Conservation (phyloP, 2,797 vertebrate genomes). For the Peromyscus aztecus region DNA sequence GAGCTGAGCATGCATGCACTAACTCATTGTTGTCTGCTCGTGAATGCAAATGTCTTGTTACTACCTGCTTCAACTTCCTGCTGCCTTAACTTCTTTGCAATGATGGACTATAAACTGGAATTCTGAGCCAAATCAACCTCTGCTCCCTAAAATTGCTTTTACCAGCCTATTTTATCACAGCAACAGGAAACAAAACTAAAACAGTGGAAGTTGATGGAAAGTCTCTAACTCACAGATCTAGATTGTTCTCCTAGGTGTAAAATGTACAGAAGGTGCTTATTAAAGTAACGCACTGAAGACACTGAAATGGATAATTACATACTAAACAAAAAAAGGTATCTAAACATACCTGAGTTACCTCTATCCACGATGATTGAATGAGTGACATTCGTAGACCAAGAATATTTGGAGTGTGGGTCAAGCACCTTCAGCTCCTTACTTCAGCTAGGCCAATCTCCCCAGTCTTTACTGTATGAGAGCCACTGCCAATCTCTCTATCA, state of each 20-base stretch:
- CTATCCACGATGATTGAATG: background rate
- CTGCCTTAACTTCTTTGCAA: background rate
- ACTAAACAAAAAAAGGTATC: constrained; percentile 24
- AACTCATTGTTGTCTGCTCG: background rate
- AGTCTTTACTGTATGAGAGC: background rate
- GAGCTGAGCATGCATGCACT: background rate
- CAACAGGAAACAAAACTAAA: background rate
- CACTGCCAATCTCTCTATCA: background rate
- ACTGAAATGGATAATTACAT: background rate
- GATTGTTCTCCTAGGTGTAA: background rate
- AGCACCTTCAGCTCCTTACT: background rate
- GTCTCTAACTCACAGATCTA: background rate
- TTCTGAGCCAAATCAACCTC: background rate
- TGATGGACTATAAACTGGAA: background rate
- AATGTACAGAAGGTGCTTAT: background rate
- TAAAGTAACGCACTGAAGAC: background rate
- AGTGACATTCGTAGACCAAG: background rate
- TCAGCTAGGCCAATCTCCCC: background rate
- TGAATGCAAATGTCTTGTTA: background rate
- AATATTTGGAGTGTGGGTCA: background rate
- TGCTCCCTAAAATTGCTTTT: background rate
- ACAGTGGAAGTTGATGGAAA: background rate
- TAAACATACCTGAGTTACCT: background rate
- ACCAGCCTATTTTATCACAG: background rate
- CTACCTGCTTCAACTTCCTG: background rate